phyloP scores from a whole-genome alignment of 2,113 vertebrate genomes.

The Apeltes quadracus region DNA sequence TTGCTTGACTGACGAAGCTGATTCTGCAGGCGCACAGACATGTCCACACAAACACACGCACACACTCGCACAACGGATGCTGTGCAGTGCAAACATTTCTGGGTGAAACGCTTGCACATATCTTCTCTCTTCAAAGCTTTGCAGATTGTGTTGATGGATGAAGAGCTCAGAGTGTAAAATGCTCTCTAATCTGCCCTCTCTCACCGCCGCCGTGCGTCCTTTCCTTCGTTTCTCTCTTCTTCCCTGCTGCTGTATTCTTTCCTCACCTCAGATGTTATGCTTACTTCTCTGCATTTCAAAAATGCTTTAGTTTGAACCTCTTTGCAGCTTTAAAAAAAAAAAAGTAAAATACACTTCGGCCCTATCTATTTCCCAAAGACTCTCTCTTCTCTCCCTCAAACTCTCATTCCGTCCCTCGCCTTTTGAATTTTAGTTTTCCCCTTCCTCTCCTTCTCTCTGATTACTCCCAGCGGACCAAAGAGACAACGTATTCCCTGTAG shows the following conservation, averaged over 20 bases:
- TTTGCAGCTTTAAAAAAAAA: background rate
- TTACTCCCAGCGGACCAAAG: slow-evolving; percentile 35
- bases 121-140: slow-evolving; percentile 64
- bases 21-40: slow-evolving; percentile 49
- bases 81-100: slow-evolving; percentile 59
- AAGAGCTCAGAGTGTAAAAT: slow-evolving; percentile 65
- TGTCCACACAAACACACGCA: slow-evolving; percentile 22
- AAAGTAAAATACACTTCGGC: background rate
- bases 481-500: slow-evolving; percentile 26
- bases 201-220: slow-evolving; percentile 19
- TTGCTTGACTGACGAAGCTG: slow-evolving; percentile 60
- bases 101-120: slow-evolving; percentile 62
- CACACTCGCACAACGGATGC: slow-evolving; percentile 20
- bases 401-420: slow-evolving; percentile 7
- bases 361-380: slow-evolving; percentile 22
- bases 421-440: slow-evolving; percentile 8
- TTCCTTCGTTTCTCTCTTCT: slow-evolving; percentile 7
- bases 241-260: background rate
- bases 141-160: slow-evolving; percentile 74
- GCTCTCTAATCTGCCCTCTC: slow-evolving; percentile 64
- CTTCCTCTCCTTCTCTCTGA: slow-evolving; percentile 19
- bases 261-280: slow-evolving; percentile 17
- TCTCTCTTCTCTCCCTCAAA: slow-evolving; percentile 4
- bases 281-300: slow-evolving; percentile 14
- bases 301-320: slow-evolving; percentile 13